Base-by-base conservation (phyloP, 2,888 invertebrate species). In the Papilio protenor region DNA sequence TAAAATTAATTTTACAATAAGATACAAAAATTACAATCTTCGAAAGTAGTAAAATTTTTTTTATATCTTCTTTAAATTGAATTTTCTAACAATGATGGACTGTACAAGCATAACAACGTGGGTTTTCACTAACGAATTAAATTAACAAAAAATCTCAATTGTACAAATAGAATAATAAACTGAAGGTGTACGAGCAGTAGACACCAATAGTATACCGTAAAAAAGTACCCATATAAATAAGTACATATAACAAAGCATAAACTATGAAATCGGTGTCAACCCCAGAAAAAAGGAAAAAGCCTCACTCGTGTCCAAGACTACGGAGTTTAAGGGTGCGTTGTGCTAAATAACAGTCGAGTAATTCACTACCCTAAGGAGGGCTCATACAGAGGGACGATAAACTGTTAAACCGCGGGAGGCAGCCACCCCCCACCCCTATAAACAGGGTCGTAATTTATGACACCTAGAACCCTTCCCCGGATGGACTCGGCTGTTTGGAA, bases 361-460 rank as follows among this genome's bases (percentile, higher is more conserved):
- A 82, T 84, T 84, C 84, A 84, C 83, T 83, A 83, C 85, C 85
- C 85, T 84, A 80, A 85, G 86, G 84, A 86, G 90, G 90, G 87
- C 88, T 83, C 85, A 84, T 83, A 82, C 82, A 81, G 86, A 85
- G 92, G 92, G 92, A 90, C 92, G 92, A 92, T 93, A 93, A 94
- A 94, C 93, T 94, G 91, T 88, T 90, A 93, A 93, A 93, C 94
- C 93, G 85, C 92, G 89, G 90, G 92, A 92, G 94, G 93, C 91
- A 89, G 85, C 85, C 86, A 84, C 87, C 86, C 87, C 88, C 89
- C 89, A 89, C 89, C 89, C 89, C 85, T 92, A 92, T 92, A 93
- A 94, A 93, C 94, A 92, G 92, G 89, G 89, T 87, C 85, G 92
- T 94, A 92, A 94, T 94, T 94, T 94, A 94, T 93, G 92, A 91